Conservation (phyloP, 2,113 vertebrate genomes). For the Oncorhynchus clarkii region DNA sequence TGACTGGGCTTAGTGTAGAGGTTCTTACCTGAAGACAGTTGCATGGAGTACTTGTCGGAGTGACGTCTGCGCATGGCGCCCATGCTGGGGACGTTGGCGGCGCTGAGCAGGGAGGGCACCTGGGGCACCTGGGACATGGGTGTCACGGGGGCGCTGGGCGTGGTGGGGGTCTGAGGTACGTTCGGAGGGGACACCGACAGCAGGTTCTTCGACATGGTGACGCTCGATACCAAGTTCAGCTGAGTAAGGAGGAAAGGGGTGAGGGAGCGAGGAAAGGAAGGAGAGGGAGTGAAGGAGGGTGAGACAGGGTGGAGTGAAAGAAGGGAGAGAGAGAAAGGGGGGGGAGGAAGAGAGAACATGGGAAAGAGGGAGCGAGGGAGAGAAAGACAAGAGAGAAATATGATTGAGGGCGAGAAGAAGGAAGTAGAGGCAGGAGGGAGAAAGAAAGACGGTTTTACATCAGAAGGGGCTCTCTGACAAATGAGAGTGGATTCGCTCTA, state of each 20-base stretch:
- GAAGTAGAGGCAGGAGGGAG: conserved; percentile 10
- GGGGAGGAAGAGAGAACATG: conserved; percentile 42
- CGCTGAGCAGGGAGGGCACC: conserved; percentile 95
- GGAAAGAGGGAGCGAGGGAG: conserved; percentile 38
- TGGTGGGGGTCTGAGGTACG: conserved; percentile 99
- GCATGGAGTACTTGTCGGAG: conserved; percentile 99
- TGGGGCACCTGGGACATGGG: conserved; percentile 98
- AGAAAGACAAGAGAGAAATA: conserved; percentile 57
- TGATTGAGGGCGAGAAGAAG: conserved; percentile 35
- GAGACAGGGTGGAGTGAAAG: conserved; percentile 48
- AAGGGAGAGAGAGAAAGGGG: too few relatives aligned
- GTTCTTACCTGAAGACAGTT: conserved; percentile 94
- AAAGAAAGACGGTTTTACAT: conserved; percentile 58
- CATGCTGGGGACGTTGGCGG: conserved; percentile 95
- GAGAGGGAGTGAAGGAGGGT: conserved; percentile 14
- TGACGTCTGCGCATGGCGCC: conserved; percentile 98
- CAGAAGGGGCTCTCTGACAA: conserved; percentile 82
- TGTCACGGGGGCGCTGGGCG: conserved; percentile 95
- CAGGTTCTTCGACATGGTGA: conserved; percentile 99
- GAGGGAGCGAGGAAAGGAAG: conserved; percentile 56
- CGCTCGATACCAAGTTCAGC: conserved; percentile 98
- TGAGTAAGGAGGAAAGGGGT: conserved; percentile 65
- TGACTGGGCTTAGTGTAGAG: conserved; percentile 50
- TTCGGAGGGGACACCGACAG: conserved; percentile 95
- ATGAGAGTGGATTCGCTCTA: conserved; percentile 83